A percentile compares a stretch with the other conserved stretches of the same genome.
Evolutionary conservation across 1,140 invertebrate genomes (phyloP).

Genomic region (Drosophila subobscura): DNA sequence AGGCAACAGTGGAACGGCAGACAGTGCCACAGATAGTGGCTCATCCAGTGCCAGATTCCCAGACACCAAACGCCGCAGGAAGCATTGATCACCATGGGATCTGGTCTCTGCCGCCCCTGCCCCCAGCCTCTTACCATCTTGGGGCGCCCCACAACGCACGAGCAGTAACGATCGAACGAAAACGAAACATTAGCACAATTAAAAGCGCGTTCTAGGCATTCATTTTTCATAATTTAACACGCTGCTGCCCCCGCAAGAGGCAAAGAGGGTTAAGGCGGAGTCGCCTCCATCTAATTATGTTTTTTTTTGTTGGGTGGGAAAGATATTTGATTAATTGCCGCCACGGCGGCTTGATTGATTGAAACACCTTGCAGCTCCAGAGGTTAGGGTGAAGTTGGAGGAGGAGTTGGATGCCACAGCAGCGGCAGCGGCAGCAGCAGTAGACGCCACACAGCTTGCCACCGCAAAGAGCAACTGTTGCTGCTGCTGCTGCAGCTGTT

Average conservation of each 20-base stretch:
- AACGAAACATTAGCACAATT: constrained; percentile 78
- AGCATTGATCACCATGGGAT: constrained; percentile 47
- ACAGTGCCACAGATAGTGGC: neutral
- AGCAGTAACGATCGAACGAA: constrained; percentile 2
- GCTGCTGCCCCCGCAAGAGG: constrained; percentile 72
- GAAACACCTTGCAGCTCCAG: constrained; percentile 20
- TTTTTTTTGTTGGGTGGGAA: constrained; percentile 72
- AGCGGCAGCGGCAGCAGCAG: constrained; percentile 54
- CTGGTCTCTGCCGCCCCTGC: constrained; percentile 8
- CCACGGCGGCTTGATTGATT: constrained; percentile 74
- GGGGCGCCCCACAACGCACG: constrained; percentile 14
- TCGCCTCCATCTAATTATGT: constrained; percentile 70
- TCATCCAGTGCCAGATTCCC: constrained; percentile 9
- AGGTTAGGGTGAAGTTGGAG: neutral
- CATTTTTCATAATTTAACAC: constrained; percentile 83
- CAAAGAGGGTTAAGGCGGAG: constrained; percentile 53
- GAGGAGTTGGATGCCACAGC: constrained; percentile 9
- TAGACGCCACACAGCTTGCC: constrained; percentile 76
- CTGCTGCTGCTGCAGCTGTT: constrained; percentile 76
- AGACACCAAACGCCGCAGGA: constrained; percentile 49
- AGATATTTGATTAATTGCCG: constrained; percentile 79
- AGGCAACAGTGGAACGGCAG: constrained; percentile 26
- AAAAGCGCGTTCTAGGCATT: constrained; percentile 79
- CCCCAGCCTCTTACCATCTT: constrained; percentile 9
- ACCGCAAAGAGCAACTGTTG: constrained; percentile 67